Base-by-base conservation (phyloP, 2,797 vertebrate species). In the Centropyge bicolor region DNA sequence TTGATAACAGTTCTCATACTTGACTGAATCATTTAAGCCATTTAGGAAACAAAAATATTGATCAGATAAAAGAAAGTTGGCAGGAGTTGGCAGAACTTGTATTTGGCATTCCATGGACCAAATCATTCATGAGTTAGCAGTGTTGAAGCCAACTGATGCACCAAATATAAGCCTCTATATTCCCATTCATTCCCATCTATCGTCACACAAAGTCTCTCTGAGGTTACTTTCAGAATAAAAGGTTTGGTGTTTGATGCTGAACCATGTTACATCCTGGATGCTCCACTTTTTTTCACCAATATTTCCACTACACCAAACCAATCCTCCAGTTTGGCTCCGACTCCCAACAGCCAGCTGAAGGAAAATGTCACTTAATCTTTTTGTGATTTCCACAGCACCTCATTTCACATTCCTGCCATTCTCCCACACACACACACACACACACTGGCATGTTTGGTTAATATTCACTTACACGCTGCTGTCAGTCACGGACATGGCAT, bases 401-500 rank as follows among this genome's bases (percentile, higher is more conserved):
- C 63, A 49, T 61, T 40, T 65, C 48, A 70, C 69, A 60, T 79
- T 60, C 17, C 59, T 16, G 20, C 6, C 59, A 46, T 27, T 65
- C 31, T 55, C 20, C 54, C 64, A 38, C 43, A 1, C 63, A 41
- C 16, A 20, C 63, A 22, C 16, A 67, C 45, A 61, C 45, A 62
- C 6, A 66, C 57, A 55, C 54, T 0, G 0, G 2, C 17, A 27
- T n/a, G 67, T 78, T 72, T 78, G 45, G 27, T 74, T 77, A 65
- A 65, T 27, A 72, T 81, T 31, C 71, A 98, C 98, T 99, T 93
- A 99, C 98, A 99, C 96, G 0, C 98, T 99, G 86, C 98, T 96
- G 93, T 99, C 98, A 0, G 98, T 98, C 95, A 99, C 92, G 0
- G 98, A 99, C 97, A 99, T 96, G 87, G 97, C 96, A 75, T 99